phyloP scores from a whole-genome alignment of 2,113 vertebrate genomes.

The Microtus montanus region DNA sequence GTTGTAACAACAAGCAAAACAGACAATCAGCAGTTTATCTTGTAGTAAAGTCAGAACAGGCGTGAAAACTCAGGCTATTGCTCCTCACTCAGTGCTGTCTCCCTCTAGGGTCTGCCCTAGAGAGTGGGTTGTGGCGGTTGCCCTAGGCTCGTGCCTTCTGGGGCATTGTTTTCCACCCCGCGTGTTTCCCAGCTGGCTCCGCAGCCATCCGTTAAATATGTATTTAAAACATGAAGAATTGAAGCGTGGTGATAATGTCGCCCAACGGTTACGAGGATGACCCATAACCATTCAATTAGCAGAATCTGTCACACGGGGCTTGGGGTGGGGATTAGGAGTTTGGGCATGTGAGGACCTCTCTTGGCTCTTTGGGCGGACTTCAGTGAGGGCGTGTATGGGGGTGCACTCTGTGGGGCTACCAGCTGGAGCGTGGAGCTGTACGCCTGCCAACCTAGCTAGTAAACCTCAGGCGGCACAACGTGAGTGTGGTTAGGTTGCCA shows the following conservation, averaged over 20 bases:
- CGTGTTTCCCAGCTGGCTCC: conserved; percentile 89
- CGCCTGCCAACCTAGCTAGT: not conserved
- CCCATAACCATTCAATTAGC: conserved; percentile 89
- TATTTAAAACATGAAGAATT: conserved; percentile 90
- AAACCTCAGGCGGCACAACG: not conserved
- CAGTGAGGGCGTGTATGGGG: not conserved
- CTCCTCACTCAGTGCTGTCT: not conserved
- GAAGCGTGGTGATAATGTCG: conserved; percentile 90
- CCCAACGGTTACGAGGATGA: conserved; percentile 91
- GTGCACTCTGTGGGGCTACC: not conserved
- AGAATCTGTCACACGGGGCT: conserved; percentile 70
- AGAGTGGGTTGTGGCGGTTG: not conserved
- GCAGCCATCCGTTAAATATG: conserved; percentile 88
- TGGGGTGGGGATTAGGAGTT: not conserved
- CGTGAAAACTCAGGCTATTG: not conserved
- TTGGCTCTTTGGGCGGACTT: not conserved
- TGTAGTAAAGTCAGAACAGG: not conserved
- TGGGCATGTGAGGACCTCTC: not conserved
- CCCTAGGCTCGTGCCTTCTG: conserved; percentile 65
- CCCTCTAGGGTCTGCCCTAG: not conserved
- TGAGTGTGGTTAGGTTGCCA: not conserved
- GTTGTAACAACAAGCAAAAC: not conserved
- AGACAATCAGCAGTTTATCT: not conserved
- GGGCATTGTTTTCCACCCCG: conserved; percentile 85
- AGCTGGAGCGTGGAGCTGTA: not conserved